A percentile compares a stretch with the other conserved stretches of the same genome.
These are phyloP conservation scores for Parelbella ahira DNA, from an alignment of 2,888 invertebrate genomes.

Conservation along the genomic window DNA sequence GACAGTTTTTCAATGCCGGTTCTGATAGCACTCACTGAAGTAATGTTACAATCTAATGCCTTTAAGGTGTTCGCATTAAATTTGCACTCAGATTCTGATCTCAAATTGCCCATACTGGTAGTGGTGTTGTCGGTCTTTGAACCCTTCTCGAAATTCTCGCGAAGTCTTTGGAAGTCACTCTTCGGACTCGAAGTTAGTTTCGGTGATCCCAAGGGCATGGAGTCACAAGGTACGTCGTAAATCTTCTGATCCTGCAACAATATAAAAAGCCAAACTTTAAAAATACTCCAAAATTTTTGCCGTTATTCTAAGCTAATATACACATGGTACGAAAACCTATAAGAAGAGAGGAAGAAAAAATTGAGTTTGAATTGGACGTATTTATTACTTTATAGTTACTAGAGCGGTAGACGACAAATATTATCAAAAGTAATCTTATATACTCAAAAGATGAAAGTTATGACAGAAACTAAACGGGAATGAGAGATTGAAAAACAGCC, in stretches of 20 bases:
- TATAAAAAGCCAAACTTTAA: no score
- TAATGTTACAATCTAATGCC: background rate
- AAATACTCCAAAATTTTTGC: background rate
- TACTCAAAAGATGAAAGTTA: no score
- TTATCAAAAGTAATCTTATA: no score
- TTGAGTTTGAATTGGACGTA: no score
- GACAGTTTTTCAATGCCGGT: slow-evolving; percentile 32
- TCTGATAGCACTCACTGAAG: no score
- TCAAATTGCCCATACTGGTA: background rate
- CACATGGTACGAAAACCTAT: no score
- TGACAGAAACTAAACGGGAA: no score
- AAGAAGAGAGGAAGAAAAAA: no score
- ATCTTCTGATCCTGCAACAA: slow-evolving; percentile 58
- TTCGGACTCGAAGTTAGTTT: slow-evolving; percentile 29
- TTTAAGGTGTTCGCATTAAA: background rate
- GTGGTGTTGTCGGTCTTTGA: slow-evolving; percentile 4
- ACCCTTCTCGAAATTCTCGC: slow-evolving; percentile 55
- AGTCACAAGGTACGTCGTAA: slow-evolving; percentile 62
- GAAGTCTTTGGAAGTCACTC: slow-evolving; percentile 53
- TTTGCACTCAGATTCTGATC: background rate
- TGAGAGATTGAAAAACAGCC: no score
- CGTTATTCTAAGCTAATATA: no score
- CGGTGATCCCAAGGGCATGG: slow-evolving; percentile 40
- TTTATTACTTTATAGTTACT: no score
- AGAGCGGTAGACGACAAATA: no score